These are phyloP conservation scores for Onchidella celtica DNA, from an alignment of 2,888 invertebrate species.

Conservation along the genomic window DNA sequence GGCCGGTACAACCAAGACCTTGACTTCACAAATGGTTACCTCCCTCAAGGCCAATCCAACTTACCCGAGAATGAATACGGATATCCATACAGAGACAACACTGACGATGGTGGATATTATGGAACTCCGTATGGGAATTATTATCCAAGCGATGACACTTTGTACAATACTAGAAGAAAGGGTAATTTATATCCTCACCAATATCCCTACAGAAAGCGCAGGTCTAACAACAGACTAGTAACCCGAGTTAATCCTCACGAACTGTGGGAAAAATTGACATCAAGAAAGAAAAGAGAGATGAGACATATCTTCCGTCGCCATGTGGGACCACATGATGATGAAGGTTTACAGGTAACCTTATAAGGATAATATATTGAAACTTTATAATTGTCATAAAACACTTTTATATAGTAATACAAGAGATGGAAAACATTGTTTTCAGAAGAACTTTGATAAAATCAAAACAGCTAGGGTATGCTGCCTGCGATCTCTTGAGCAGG, in stretches of 20 bases:
- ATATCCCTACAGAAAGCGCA: conserved; percentile 42
- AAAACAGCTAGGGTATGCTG: too few species aligned
- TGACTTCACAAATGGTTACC: neutral
- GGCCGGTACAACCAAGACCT: conserved; percentile 1
- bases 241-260: too few species aligned
- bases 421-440: too few species aligned
- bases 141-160: conserved; percentile 4
- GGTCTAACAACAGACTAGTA: too few species aligned
- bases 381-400: too few species aligned
- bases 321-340: conserved; percentile 81
- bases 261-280: neutral
- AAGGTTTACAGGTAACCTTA: conserved; percentile 69
- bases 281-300: neutral
- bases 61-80: conserved; percentile 24
- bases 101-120: neutral
- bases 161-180: conserved; percentile 7
- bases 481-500: too few species aligned
- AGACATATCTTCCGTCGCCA: conserved; percentile 65
- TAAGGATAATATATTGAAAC: too few species aligned
- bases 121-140: conserved; percentile 29
- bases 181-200: too few species aligned
- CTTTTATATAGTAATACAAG: too few species aligned
- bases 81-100: conserved; percentile 26
- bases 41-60: neutral
- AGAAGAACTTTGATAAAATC: too few species aligned